These are phyloP conservation scores for Aphelinus certus DNA, from an alignment of 1,140 invertebrate genomes.

Conservation along the genomic window DNA sequence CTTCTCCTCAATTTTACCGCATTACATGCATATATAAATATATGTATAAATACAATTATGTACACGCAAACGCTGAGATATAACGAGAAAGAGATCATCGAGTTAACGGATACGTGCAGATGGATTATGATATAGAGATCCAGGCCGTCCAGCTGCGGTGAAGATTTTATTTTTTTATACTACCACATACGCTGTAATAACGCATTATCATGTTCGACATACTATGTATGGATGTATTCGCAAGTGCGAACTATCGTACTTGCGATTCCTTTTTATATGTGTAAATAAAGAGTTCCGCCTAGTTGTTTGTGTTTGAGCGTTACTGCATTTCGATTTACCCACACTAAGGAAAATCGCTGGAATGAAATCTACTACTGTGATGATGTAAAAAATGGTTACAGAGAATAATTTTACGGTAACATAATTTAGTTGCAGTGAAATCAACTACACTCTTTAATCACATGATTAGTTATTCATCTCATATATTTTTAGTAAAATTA, in stretches of 20 bases:
- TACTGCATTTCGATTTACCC: background rate
- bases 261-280: conserved; percentile 57
- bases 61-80: too few relatives aligned
- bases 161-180: conserved; percentile 26
- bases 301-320: too few relatives aligned
- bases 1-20: too few relatives aligned
- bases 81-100: background rate
- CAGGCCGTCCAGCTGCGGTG: too few relatives aligned
- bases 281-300: conserved; percentile 55
- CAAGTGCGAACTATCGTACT: conserved; percentile 33
- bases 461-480: too few relatives aligned
- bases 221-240: conserved; percentile 41
- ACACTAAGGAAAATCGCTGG: too few relatives aligned
- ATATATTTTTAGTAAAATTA: too few relatives aligned
- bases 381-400: too few relatives aligned
- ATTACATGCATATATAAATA: background rate
- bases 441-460: too few relatives aligned
- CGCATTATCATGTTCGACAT: background rate
- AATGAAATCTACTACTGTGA: too few relatives aligned
- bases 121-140: background rate
- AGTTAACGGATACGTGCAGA: conserved; percentile 4
- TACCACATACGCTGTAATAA: conserved; percentile 23
- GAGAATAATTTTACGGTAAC: too few relatives aligned
- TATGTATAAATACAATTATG: background rate
- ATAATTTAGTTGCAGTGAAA: too few relatives aligned